A percentile compares a stretch with the other conserved stretches of the same genome.
phyloP scores from a whole-genome alignment of 1,140 invertebrate species.

The Drosophila saltans region DNA sequence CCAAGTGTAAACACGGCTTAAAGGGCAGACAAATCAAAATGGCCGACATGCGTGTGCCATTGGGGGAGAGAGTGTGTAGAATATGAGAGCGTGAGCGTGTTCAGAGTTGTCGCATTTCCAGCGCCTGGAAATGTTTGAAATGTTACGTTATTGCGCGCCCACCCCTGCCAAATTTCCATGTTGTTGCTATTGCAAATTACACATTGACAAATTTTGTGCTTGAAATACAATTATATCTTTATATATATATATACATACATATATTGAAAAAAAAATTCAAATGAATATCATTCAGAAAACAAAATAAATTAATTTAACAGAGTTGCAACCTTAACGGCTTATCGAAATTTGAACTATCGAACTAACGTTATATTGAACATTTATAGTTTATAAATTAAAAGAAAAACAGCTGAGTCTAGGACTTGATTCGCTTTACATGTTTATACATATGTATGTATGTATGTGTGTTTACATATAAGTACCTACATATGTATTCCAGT shows the following conservation, averaged over 20 bases:
- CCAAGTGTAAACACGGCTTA: conserved; percentile 14
- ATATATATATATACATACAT: neutral
- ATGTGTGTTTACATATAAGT: conserved; percentile 8
- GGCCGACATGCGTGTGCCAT: conserved; percentile 16
- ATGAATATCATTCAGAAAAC: too few relatives aligned
- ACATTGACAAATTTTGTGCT: neutral
- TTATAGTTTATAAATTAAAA: neutral
- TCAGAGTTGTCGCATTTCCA: conserved; percentile 20
- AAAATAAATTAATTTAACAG: neutral
- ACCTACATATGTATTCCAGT: conserved; percentile 6
- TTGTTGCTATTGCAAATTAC: neutral
- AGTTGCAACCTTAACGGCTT: conserved; percentile 1
- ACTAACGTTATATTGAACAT: neutral
- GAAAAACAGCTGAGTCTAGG: neutral
- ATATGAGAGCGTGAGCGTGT: conserved; percentile 1
- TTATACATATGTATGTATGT: too few relatives aligned
- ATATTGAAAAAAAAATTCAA: neutral
- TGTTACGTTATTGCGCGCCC: conserved; percentile 22
- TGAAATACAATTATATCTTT: neutral
- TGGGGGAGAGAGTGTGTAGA: conserved; percentile 2
- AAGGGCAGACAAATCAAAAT: conserved; percentile 26
- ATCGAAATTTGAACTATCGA: conserved; percentile 5
- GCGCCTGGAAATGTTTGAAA: conserved; percentile 28
- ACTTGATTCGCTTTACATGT: neutral
- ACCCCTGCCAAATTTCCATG: neutral